Evolutionary conservation across 2,113 vertebrate genomes (phyloP).

Genomic region (Plectropomus leopardus): DNA sequence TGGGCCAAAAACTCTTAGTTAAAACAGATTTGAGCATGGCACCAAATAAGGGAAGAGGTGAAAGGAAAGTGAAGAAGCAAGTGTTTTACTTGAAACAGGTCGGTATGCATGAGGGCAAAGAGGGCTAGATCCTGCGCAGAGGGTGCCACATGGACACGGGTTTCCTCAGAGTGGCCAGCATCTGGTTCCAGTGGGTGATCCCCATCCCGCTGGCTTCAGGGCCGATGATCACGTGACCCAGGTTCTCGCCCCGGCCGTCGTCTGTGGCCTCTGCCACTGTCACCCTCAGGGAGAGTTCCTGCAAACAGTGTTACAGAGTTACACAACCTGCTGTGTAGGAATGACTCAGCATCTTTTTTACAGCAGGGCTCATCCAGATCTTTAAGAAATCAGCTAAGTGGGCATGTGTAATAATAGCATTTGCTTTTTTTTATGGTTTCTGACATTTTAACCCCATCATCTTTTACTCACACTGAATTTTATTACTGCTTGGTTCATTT

Average conservation of each 20-base stretch:
- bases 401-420: not conserved
- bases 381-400: not conserved
- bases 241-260: constrained; percentile 91
- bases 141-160: constrained; percentile 99
- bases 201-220: constrained; percentile 94
- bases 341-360: constrained; percentile 30
- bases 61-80: constrained; percentile 3
- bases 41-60: not conserved
- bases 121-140: constrained; percentile 88
- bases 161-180: constrained; percentile 95
- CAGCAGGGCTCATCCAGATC: not conserved
- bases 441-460: constrained; percentile 17
- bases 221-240: constrained; percentile 97
- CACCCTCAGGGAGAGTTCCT: constrained; percentile 96
- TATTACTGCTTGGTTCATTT: constrained; percentile 1
- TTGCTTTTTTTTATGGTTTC: constrained; percentile 9
- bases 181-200: constrained; percentile 99
- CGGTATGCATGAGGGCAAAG: not conserved
- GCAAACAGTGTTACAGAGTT: constrained; percentile 17
- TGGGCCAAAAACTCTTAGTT: not conserved
- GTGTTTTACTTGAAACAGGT: constrained; percentile 34
- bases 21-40: constrained; percentile 18
- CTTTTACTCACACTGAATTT: constrained; percentile 1
- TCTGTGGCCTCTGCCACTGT: constrained; percentile 94
- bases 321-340: constrained; percentile 22